Evolutionary conservation across 2,888 invertebrate species (phyloP).

Genomic region (Cerceris rybyensis): DNA sequence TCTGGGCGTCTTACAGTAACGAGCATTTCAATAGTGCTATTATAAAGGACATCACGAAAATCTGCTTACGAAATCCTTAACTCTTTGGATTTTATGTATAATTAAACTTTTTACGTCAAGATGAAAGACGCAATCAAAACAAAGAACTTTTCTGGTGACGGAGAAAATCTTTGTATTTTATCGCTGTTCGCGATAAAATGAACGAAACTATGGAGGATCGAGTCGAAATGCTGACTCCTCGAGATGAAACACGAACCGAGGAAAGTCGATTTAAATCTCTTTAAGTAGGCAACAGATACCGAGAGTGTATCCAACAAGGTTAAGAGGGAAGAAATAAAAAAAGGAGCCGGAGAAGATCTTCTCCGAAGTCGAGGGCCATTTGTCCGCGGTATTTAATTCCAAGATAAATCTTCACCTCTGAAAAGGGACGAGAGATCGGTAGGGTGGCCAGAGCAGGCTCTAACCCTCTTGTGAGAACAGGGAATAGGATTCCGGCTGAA

Average conservation of each 20-base stretch:
- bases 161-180: too few relatives aligned
- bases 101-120: background rate
- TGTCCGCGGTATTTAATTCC: slow-evolving; percentile 52
- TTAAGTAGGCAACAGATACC: too few relatives aligned
- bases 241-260: too few relatives aligned
- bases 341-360: background rate
- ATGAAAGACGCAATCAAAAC: background rate
- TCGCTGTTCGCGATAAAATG: too few relatives aligned
- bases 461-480: slow-evolving; percentile 7
- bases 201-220: too few relatives aligned
- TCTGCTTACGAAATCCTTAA: slow-evolving; percentile 30
- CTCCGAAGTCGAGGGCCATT: slow-evolving; percentile 16
- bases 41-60: slow-evolving; percentile 39
- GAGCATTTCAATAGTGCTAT: slow-evolving; percentile 44
- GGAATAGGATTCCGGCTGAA: slow-evolving; percentile 21
- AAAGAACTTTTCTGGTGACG: background rate
- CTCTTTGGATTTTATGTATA: background rate
- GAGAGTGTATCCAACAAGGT: too few relatives aligned
- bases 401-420: slow-evolving; percentile 47
- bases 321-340: background rate
- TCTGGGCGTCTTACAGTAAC: too few relatives aligned
- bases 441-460: slow-evolving; percentile 1
- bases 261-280: too few relatives aligned
- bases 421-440: slow-evolving; percentile 11
- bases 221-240: too few relatives aligned